These are phyloP conservation scores for Cartodere bifasciata DNA, from an alignment of 2,888 invertebrate genomes.

Conservation along the genomic window DNA sequence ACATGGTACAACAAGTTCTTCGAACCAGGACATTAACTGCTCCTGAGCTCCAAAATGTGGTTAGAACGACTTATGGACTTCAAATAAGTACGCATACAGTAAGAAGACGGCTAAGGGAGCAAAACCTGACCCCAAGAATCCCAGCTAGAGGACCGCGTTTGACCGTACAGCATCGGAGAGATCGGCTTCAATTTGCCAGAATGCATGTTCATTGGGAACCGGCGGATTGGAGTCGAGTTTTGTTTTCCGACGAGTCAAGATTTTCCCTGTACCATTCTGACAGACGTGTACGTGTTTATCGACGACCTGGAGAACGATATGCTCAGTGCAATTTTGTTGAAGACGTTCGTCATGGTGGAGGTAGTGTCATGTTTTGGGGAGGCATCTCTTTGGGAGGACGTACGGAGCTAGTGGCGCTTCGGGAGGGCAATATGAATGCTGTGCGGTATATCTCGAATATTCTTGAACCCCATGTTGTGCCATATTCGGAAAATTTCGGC, in stretches of 20 bases:
- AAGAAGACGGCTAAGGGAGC: constrained; percentile 16
- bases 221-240: constrained; percentile 11
- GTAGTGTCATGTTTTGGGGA: too few relatives aligned
- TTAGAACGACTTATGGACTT: too few relatives aligned
- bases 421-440: too few relatives aligned
- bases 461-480: too few relatives aligned
- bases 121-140: constrained; percentile 14
- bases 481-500: too few relatives aligned
- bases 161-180: constrained; percentile 16
- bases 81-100: constrained; percentile 19
- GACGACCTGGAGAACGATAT: constrained; percentile 9
- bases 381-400: too few relatives aligned
- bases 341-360: constrained; percentile 8
- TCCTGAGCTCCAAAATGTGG: too few relatives aligned
- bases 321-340: constrained; percentile 11
- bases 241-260: constrained; percentile 12
- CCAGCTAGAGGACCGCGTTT: constrained; percentile 17
- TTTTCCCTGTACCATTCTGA: constrained; percentile 10
- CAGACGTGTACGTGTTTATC: constrained; percentile 8
- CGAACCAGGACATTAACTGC: not conserved
- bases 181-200: constrained; percentile 15
- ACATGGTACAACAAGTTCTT: too few relatives aligned
- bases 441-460: too few relatives aligned
- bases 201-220: constrained; percentile 8
- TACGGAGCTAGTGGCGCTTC: too few relatives aligned